These are phyloP conservation scores for Zygaena filipendulae DNA, from an alignment of 2,888 invertebrate species.

Conservation along the genomic window DNA sequence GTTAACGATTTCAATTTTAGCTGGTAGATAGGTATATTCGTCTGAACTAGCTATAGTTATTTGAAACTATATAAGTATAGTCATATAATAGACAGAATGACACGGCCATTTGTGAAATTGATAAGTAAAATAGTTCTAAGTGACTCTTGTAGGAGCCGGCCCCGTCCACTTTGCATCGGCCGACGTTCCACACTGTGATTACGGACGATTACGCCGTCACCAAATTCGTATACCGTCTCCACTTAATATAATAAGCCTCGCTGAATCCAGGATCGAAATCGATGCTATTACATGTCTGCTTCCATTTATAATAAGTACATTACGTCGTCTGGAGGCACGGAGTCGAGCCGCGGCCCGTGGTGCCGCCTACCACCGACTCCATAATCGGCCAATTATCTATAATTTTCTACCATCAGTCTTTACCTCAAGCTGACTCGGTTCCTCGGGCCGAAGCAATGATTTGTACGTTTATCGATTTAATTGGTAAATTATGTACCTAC, in stretches of 20 bases:
- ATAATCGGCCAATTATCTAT: constrained; percentile 65
- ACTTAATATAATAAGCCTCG: constrained; percentile 66
- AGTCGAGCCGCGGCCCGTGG: constrained; percentile 20
- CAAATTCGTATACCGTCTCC: constrained; percentile 52
- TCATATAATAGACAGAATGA: too few species aligned
- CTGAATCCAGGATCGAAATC: constrained; percentile 55
- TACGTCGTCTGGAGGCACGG: constrained; percentile 28
- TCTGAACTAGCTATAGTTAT: too few species aligned
- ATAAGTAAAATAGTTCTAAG: too few species aligned
- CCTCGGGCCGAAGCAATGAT: constrained; percentile 38
- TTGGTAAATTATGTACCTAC: constrained; percentile 53
- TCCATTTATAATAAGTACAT: constrained; percentile 61
- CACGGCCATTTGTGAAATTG: too few species aligned
- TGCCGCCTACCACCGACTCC: constrained; percentile 36
- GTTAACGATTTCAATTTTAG: too few species aligned
- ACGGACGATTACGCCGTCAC: constrained; percentile 60
- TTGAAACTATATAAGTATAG: too few species aligned
- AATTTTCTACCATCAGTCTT: constrained; percentile 66
- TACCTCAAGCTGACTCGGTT: constrained; percentile 43
- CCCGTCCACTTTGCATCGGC: too few species aligned
- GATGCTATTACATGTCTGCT: constrained; percentile 61
- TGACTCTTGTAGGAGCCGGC: too few species aligned
- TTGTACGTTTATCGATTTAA: constrained; percentile 49
- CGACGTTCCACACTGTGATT: constrained; percentile 40
- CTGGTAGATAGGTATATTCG: too few species aligned